Conservation (phyloP, 2,888 invertebrate genomes). For the Thereva unica region DNA sequence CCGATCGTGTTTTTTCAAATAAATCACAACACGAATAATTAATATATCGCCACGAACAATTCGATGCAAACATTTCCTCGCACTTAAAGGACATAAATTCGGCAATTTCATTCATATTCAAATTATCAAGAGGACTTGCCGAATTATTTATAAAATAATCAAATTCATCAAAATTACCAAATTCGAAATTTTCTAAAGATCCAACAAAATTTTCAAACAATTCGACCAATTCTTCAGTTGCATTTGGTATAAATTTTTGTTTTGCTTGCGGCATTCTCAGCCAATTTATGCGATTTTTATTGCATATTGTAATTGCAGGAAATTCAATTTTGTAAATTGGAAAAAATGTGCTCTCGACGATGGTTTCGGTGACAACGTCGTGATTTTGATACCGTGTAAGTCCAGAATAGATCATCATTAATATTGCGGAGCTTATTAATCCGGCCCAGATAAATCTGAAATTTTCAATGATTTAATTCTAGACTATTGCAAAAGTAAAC, state of each 20-base stretch:
- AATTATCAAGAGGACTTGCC: slow-evolving; percentile 46
- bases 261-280: slow-evolving; percentile 49
- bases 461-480: too few species aligned
- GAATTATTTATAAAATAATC: slow-evolving; percentile 37
- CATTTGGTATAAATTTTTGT: slow-evolving; percentile 47
- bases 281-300: slow-evolving; percentile 55
- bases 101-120: slow-evolving; percentile 49
- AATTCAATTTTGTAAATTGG: slow-evolving; percentile 53
- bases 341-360: slow-evolving; percentile 43
- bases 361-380: too few species aligned
- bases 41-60: slow-evolving; percentile 57
- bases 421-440: too few species aligned
- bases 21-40: slow-evolving; percentile 57
- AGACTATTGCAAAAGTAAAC: too few species aligned
- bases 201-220: slow-evolving; percentile 48
- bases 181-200: slow-evolving; percentile 50
- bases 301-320: slow-evolving; percentile 54
- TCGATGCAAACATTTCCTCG: slow-evolving; percentile 51
- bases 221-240: slow-evolving; percentile 44
- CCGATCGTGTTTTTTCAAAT: slow-evolving; percentile 58
- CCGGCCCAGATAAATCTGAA: too few species aligned
- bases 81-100: slow-evolving; percentile 49
- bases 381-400: too few species aligned
- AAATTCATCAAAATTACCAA: slow-evolving; percentile 53
- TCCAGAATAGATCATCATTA: too few species aligned